phyloP scores from a whole-genome alignment of 2,113 vertebrate species.

The Cinclus cinclus region DNA sequence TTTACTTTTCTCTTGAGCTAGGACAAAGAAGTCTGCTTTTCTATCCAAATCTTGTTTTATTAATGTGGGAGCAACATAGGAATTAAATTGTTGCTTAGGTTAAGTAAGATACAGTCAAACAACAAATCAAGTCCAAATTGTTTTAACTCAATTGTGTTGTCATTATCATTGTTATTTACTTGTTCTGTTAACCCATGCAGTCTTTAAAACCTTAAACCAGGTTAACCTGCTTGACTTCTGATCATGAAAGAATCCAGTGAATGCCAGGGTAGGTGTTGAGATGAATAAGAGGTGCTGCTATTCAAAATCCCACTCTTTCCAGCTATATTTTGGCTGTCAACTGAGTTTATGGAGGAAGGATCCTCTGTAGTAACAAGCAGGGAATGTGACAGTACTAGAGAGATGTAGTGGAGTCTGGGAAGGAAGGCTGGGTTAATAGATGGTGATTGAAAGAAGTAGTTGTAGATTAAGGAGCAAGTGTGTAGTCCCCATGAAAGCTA shows the following conservation, averaged over 20 bases:
- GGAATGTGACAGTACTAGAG: not conserved
- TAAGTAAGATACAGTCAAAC: not conserved
- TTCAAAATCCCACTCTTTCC: not conserved
- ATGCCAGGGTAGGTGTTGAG: not conserved
- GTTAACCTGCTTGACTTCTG: not conserved
- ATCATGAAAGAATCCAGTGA: not conserved
- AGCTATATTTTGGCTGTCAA: not conserved
- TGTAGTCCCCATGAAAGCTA: not conserved
- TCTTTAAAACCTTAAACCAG: not conserved
- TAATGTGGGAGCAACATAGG: not conserved
- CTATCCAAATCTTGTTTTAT: not conserved
- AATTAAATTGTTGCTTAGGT: not conserved
- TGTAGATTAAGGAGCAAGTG: not conserved
- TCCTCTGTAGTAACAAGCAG: not conserved
- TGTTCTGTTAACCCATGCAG: not conserved
- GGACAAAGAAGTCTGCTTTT: not conserved
- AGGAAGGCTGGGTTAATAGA: not conserved
- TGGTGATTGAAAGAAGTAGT: not conserved
- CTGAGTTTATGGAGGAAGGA: not conserved
- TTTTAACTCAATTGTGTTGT: not conserved
- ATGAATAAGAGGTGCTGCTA: not conserved
- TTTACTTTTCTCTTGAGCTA: not conserved
- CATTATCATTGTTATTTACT: not conserved
- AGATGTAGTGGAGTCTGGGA: not conserved
- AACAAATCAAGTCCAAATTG: not conserved